phyloP scores from a whole-genome alignment of 2,888 invertebrate species.

The Platycheirus rosarum region DNA sequence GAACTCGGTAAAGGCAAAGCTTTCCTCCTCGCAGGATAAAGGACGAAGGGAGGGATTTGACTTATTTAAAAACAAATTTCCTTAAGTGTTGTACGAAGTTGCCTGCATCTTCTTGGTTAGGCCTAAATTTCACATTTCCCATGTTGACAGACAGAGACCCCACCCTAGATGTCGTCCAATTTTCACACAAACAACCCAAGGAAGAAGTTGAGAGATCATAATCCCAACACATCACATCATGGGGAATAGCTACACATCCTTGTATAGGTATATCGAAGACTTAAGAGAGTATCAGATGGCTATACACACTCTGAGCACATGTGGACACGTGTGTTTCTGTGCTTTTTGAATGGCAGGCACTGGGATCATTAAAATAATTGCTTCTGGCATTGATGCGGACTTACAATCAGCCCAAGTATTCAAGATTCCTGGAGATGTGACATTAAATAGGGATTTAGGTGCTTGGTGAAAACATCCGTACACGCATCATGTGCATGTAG shows the following conservation, averaged over 20 bases:
- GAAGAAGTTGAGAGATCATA: constrained; percentile 45
- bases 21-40: no score
- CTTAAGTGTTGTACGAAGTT: constrained; percentile 52
- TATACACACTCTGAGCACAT: constrained; percentile 23
- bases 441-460: constrained; percentile 73
- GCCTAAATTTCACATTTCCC: constrained; percentile 58
- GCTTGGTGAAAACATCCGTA: constrained; percentile 67
- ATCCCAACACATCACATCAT: constrained; percentile 57
- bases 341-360: constrained; percentile 55
- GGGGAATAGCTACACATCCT: constrained; percentile 39
- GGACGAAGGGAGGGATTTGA: not conserved
- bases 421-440: constrained; percentile 60
- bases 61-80: constrained; percentile 67
- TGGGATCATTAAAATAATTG: constrained; percentile 74
- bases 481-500: no score
- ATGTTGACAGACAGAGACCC: constrained; percentile 53
- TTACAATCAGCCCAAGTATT: constrained; percentile 67
- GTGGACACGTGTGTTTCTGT: constrained; percentile 23
- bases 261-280: constrained; percentile 49
- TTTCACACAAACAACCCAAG: constrained; percentile 8
- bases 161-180: constrained; percentile 28
- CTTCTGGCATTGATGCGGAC: constrained; percentile 71
- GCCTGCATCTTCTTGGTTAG: constrained; percentile 16
- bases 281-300: constrained; percentile 14
- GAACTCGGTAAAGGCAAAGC: not conserved